Conservation (phyloP, 1,140 invertebrate genomes). For the Nasonia vitripennis region DNA sequence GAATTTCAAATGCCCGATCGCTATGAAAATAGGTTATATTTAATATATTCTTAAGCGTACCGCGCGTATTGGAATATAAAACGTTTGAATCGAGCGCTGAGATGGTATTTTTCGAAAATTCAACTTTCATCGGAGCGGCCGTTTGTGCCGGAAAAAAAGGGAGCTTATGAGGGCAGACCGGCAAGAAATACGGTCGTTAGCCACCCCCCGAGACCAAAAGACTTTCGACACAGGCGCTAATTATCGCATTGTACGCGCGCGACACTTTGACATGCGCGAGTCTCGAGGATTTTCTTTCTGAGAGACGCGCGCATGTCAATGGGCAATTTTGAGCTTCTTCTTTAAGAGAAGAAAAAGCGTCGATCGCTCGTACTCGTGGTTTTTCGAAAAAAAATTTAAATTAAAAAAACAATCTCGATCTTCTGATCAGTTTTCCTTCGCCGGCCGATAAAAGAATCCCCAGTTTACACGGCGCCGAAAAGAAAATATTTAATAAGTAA, state of each 20-base stretch:
- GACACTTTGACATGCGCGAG: slow-evolving; percentile 17
- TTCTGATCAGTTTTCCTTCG: slow-evolving; percentile 1
- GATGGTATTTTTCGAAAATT: no score
- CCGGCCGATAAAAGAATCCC: not conserved
- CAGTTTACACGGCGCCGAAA: not conserved
- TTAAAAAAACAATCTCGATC: not conserved
- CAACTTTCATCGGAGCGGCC: no score
- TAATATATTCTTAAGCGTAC: no score
- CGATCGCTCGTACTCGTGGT: not conserved
- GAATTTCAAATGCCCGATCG: no score
- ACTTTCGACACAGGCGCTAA: slow-evolving; percentile 34
- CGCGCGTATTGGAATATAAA: no score
- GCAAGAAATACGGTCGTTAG: slow-evolving; percentile 17
- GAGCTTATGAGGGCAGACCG: not conserved
- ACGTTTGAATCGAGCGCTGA: no score
- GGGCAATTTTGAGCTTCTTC: not conserved
- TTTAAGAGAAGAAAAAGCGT: not conserved
- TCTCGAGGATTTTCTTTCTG: slow-evolving; percentile 15
- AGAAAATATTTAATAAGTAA: slow-evolving; percentile 40
- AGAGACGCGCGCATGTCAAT: not conserved
- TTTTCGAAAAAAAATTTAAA: no score
- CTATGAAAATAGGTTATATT: no score
- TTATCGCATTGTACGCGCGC: slow-evolving; percentile 37
- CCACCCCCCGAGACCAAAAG: not conserved
- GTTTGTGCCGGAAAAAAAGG: not conserved